Percentiles rank a stretch among this genome's conserved stretches.
Evolutionary conservation across 2,888 invertebrate species (phyloP).

Genomic region (Catocala fraxini): DNA sequence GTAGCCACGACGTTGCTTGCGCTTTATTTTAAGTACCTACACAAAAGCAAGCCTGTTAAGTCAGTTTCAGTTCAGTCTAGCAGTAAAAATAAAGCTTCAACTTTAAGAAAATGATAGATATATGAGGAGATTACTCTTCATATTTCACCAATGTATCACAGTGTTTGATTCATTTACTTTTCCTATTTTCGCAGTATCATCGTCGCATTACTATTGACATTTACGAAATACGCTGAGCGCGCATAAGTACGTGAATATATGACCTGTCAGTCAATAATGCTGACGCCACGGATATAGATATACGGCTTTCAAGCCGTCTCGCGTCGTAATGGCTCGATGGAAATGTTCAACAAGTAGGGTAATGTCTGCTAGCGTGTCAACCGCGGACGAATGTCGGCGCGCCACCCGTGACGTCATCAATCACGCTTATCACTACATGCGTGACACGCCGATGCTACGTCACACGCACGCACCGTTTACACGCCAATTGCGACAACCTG

Average conservation of each 20-base stretch:
- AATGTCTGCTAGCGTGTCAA: slow-evolving; percentile 52
- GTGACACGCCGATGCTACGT: slow-evolving; percentile 55
- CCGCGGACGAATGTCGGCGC: slow-evolving; percentile 42
- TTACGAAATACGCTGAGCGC: slow-evolving; percentile 27
- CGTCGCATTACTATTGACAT: slow-evolving; percentile 28
- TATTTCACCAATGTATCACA: background rate
- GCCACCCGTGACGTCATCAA: slow-evolving; percentile 77
- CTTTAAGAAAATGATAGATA: too few species aligned
- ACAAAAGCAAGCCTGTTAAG: too few species aligned
- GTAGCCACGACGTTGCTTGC: too few species aligned
- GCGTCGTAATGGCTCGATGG: slow-evolving; percentile 35
- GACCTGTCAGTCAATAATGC: slow-evolving; percentile 48
- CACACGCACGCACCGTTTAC: slow-evolving; percentile 49
- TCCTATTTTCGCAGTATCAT: slow-evolving; percentile 11
- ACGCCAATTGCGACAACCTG: slow-evolving; percentile 24
- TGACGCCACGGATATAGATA: slow-evolving; percentile 46
- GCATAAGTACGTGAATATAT: slow-evolving; percentile 40
- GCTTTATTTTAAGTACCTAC: too few species aligned
- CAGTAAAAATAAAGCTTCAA: too few species aligned
- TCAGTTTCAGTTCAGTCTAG: too few species aligned
- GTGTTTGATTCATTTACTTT: background rate
- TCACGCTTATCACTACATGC: slow-evolving; percentile 76
- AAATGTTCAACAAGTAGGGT: slow-evolving; percentile 60
- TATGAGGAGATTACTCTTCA: too few species aligned
- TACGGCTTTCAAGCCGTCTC: slow-evolving; percentile 36